phyloP scores from a whole-genome alignment of 2,113 vertebrate species.

The Triplophysa tibetana region DNA sequence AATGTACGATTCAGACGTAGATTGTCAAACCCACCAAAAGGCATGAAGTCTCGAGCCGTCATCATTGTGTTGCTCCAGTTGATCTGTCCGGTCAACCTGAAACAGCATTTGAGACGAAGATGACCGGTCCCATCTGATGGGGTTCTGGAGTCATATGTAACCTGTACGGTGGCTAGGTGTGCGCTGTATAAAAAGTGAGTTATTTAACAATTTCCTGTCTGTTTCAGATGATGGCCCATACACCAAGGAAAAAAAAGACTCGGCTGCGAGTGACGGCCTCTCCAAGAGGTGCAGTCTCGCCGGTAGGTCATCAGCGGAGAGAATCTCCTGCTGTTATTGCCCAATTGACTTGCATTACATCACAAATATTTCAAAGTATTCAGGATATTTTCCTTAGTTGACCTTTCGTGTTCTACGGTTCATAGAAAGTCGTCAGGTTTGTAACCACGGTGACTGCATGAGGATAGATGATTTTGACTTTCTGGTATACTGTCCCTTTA shows the following conservation, averaged over 20 bases:
- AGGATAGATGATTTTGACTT: not conserved
- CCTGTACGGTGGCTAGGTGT: not conserved
- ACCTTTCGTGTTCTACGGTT: too few relatives aligned
- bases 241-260: slow-evolving; percentile 87
- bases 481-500: not conserved
- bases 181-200: not conserved
- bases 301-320: slow-evolving; percentile 73
- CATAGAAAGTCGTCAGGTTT: too few relatives aligned
- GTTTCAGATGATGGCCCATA: slow-evolving; percentile 92
- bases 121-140: not conserved
- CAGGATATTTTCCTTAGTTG: too few relatives aligned
- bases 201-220: slow-evolving; percentile 44
- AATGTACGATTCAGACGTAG: not conserved
- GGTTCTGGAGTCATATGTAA: not conserved
- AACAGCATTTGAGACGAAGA: not conserved
- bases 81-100: not conserved
- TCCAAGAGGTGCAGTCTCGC: slow-evolving; percentile 90
- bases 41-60: not conserved
- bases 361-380: too few relatives aligned
- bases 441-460: too few relatives aligned
- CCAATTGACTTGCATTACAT: too few relatives aligned
- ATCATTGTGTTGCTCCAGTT: not conserved
- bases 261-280: slow-evolving; percentile 75
- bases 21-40: not conserved
- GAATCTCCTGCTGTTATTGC: not conserved